These are phyloP conservation scores for Oncorhynchus keta DNA, from an alignment of 2,113 vertebrate genomes.

Conservation along the genomic window DNA sequence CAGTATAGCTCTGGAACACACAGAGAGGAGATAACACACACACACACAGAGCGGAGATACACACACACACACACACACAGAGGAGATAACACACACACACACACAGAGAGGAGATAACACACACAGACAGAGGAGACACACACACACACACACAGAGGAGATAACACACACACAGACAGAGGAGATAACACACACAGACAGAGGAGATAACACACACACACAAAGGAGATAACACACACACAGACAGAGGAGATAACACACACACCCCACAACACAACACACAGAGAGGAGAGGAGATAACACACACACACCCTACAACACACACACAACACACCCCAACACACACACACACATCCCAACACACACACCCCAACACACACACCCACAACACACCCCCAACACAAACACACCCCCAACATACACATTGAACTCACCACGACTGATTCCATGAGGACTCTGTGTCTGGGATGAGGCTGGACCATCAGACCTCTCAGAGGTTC, in stretches of 20 bases:
- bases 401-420: not conserved
- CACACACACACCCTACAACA: not conserved
- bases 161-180: too few species aligned
- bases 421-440: slow-evolving; percentile 84
- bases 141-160: too few species aligned
- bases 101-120: too few species aligned
- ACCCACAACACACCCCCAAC: not conserved
- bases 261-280: not conserved
- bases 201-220: too few species aligned
- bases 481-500: slow-evolving; percentile 81
- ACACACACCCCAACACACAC: not conserved
- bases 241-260: not conserved
- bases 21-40: not conserved
- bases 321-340: too few species aligned
- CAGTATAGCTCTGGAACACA: slow-evolving; percentile 84
- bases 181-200: too few species aligned
- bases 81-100: too few species aligned
- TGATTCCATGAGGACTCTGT: slow-evolving; percentile 85
- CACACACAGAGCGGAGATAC: too few species aligned
- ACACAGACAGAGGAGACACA: too few species aligned
- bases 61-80: too few species aligned
- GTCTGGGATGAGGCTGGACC: slow-evolving; percentile 81
- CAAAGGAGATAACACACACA: not conserved
- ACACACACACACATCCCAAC: too few species aligned
- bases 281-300: too few species aligned